These are phyloP conservation scores for Pseudorhombus dupliciocellatus DNA, from an alignment of 2,113 vertebrate genomes.

Conservation along the genomic window DNA sequence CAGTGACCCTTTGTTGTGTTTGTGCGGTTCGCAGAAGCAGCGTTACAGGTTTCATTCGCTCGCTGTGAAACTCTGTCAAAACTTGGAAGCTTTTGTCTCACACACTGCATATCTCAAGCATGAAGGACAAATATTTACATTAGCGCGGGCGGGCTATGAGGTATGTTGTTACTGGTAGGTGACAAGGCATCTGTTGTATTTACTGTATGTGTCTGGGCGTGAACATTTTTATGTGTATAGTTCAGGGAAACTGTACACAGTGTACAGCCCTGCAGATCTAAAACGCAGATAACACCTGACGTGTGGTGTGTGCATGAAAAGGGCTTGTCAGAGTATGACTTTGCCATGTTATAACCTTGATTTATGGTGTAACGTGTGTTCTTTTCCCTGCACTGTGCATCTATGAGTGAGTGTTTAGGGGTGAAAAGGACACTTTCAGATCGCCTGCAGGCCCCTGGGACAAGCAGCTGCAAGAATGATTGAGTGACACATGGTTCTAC, in stretches of 20 bases:
- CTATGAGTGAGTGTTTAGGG: conserved; percentile 61
- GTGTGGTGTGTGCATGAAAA: conserved; percentile 71
- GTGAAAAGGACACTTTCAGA: conserved; percentile 72
- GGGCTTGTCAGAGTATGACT: conserved; percentile 66
- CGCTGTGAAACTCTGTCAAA: conserved; percentile 22
- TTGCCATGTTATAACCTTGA: conserved; percentile 61
- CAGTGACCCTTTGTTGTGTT: conserved; percentile 31
- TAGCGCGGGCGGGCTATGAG: conserved; percentile 60
- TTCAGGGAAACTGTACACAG: conserved; percentile 47
- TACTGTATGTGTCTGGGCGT: conserved; percentile 59
- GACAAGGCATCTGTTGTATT: conserved; percentile 76
- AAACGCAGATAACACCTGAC: conserved; percentile 68
- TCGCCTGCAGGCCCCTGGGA: conserved; percentile 69
- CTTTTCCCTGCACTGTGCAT: conserved; percentile 26
- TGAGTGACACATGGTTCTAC: conserved; percentile 70
- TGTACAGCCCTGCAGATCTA: conserved; percentile 67
- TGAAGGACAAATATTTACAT: conserved; percentile 72
- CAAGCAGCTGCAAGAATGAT: conserved; percentile 77
- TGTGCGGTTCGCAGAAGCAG: conserved; percentile 44
- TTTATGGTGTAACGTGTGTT: conserved; percentile 61
- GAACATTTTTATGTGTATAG: conserved; percentile 30
- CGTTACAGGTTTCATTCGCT: conserved; percentile 36
- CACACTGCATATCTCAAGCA: conserved; percentile 63
- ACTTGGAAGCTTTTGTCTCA: conserved; percentile 65
- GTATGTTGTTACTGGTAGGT: conserved; percentile 68